Conservation (phyloP, 2,113 vertebrate genomes). For the Vimba vimba region DNA sequence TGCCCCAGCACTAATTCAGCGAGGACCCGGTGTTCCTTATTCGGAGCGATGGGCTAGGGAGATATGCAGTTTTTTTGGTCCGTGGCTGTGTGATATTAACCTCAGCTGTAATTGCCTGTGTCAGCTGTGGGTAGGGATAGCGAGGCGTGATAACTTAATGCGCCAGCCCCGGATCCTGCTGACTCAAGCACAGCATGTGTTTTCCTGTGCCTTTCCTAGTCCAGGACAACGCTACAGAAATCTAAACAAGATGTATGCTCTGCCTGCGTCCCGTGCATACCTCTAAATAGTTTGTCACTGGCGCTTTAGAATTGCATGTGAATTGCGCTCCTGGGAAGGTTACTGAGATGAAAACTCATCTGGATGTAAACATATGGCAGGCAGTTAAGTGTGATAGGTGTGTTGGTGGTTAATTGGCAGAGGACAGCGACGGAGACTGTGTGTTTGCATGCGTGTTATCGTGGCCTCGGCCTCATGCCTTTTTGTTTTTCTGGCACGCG, state of each 20-base stretch:
- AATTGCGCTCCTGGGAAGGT: slow-evolving; percentile 30
- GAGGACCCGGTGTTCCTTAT: background rate
- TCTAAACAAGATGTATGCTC: slow-evolving; percentile 34
- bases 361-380: slow-evolving; percentile 48
- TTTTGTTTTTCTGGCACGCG: slow-evolving; percentile 52
- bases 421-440: slow-evolving; percentile 1
- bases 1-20: slow-evolving; percentile 37
- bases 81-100: slow-evolving; percentile 39
- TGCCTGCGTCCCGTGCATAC: background rate
- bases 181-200: slow-evolving; percentile 45
- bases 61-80: slow-evolving; percentile 40
- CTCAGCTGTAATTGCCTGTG: slow-evolving; percentile 55
- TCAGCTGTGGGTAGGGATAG: slow-evolving; percentile 48
- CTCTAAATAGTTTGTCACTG: slow-evolving; percentile 44
- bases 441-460: slow-evolving; percentile 33
- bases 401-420: slow-evolving; percentile 45
- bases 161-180: slow-evolving; percentile 40
- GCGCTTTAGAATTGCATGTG: slow-evolving; percentile 2
- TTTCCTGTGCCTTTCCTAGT: slow-evolving; percentile 5
- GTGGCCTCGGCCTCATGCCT: slow-evolving; percentile 41
- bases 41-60: slow-evolving; percentile 32
- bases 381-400: slow-evolving; percentile 22
- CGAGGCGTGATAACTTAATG: slow-evolving; percentile 53
- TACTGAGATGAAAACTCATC: slow-evolving; percentile 41
- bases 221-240: slow-evolving; percentile 27